A percentile compares a stretch with the other conserved stretches of the same genome.
phyloP scores from a whole-genome alignment of 2,888 invertebrate genomes.

The Germaria angustata region DNA sequence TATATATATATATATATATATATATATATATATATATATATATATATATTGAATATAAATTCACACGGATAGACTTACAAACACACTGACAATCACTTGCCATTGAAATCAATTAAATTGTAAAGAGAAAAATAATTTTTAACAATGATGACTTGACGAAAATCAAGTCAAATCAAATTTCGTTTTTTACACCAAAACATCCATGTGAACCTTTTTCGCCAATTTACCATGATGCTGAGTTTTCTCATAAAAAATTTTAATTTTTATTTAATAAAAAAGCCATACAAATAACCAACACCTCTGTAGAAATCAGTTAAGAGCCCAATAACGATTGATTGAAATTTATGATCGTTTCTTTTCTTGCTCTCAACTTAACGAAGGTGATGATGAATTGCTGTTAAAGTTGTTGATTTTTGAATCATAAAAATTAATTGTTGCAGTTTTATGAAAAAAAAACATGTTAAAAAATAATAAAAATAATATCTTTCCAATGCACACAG shows the following conservation, averaged over 20 bases:
- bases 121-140: constrained; percentile 42
- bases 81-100: not conserved
- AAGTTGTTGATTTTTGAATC: constrained; percentile 28
- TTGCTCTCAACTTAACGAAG: not conserved
- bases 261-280: not conserved
- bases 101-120: constrained; percentile 54
- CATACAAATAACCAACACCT: constrained; percentile 14
- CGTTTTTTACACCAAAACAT: constrained; percentile 1
- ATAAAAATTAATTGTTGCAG: constrained; percentile 28
- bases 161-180: not conserved
- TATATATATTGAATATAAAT: constrained; percentile 2
- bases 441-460: not conserved
- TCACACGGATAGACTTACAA: not conserved
- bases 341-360: constrained; percentile 30
- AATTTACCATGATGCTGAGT: not conserved
- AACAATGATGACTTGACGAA: constrained; percentile 51
- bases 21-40: too few relatives aligned
- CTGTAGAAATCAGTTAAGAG: constrained; percentile 23
- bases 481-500: not conserved
- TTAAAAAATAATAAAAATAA: not conserved
- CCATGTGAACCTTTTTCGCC: constrained; percentile 46
- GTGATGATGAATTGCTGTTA: constrained; percentile 42
- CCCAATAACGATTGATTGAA: constrained; percentile 23
- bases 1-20: too few relatives aligned
- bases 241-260: not conserved